Evolutionary conservation across 2,113 vertebrate genomes (phyloP).

Genomic region (Catharus bicknelli): DNA sequence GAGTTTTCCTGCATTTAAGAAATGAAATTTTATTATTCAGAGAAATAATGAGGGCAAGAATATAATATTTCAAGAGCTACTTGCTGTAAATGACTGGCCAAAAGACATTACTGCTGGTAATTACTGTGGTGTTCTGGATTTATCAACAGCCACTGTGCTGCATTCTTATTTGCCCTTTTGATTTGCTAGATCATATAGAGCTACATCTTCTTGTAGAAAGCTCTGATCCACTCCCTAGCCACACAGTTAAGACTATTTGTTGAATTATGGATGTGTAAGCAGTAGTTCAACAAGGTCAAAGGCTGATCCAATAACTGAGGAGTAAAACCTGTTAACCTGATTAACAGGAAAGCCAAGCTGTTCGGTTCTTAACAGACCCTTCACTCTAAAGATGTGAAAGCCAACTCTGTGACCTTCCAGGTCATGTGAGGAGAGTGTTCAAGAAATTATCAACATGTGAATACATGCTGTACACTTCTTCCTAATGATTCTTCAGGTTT

Average conservation of each 20-base stretch:
- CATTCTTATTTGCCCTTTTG: not conserved
- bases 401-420: not conserved
- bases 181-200: not conserved
- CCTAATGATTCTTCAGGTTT: not conserved
- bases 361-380: not conserved
- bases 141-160: not conserved
- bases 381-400: not conserved
- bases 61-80: not conserved
- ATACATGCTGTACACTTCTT: not conserved
- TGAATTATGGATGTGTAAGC: conserved; percentile 20
- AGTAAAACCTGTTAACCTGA: conserved; percentile 57
- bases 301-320: conserved; percentile 37
- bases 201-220: not conserved
- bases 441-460: not conserved
- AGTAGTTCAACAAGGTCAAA: conserved; percentile 8
- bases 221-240: not conserved
- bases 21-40: not conserved
- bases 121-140: not conserved
- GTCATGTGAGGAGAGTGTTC: not conserved
- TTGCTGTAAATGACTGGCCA: not conserved
- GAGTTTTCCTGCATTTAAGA: not conserved
- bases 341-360: conserved; percentile 33
- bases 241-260: not conserved
- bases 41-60: not conserved
- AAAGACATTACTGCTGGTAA: not conserved